These are phyloP conservation scores for Euglossa dilemma DNA, from an alignment of 1,140 invertebrate genomes.

Conservation along the genomic window DNA sequence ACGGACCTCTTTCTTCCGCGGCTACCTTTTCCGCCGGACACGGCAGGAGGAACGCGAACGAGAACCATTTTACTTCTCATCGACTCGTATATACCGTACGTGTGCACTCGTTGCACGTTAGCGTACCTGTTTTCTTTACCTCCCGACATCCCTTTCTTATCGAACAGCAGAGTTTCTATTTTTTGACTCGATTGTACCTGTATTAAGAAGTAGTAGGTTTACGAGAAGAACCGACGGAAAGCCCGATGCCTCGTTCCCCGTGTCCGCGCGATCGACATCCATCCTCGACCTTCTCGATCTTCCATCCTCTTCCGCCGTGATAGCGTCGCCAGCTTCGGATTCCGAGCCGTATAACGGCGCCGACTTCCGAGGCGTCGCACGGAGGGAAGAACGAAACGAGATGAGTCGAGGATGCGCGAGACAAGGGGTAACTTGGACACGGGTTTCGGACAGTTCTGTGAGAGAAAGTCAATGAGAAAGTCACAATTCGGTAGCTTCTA, in stretches of 20 bases:
- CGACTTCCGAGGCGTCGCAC: no score
- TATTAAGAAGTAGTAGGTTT: slow-evolving; percentile 58
- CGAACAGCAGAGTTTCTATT: slow-evolving; percentile 67
- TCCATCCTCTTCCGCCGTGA: neutral
- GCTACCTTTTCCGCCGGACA: neutral
- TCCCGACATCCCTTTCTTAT: slow-evolving; percentile 54
- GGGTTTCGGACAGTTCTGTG: slow-evolving; percentile 27
- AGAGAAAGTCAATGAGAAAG: slow-evolving; percentile 67
- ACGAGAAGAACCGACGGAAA: slow-evolving; percentile 35
- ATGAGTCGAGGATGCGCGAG: slow-evolving; percentile 3
- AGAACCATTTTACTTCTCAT: slow-evolving; percentile 44
- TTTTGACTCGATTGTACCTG: slow-evolving; percentile 69
- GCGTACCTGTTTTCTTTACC: slow-evolving; percentile 64
- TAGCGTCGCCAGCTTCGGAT: neutral
- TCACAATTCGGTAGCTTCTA: slow-evolving; percentile 64
- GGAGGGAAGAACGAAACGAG: neutral
- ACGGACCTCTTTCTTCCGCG: neutral
- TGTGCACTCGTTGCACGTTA: slow-evolving; percentile 27
- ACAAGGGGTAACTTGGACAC: slow-evolving; percentile 21
- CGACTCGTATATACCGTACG: slow-evolving; percentile 38
- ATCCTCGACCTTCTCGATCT: neutral
- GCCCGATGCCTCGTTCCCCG: slow-evolving; percentile 18
- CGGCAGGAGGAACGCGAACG: neutral
- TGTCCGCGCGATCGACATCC: neutral
- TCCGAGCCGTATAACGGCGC: neutral